Evolutionary conservation across 2,797 vertebrate species (phyloP), one percentile per base, ranked within the genome.

Genomic region (Chrysolophus pictus): DNA sequence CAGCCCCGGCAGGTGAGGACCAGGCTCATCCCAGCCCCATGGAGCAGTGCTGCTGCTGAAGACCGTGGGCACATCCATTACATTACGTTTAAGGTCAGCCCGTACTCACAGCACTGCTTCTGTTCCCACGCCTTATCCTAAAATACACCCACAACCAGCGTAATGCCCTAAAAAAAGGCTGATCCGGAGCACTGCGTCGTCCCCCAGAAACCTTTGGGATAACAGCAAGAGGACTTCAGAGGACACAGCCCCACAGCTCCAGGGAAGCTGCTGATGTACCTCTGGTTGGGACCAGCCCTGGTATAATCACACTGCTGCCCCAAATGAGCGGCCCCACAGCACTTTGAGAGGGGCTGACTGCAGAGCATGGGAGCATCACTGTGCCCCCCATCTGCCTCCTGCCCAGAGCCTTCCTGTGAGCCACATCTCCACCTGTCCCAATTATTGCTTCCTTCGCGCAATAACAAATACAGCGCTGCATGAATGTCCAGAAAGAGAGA

Each of bases 301-400:
- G 3, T 94, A 91, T 94, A 94, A 82, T 91, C 76, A 92, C 24
- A 85, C 60, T 51, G 33, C 70, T 90, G 77, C 84, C 90, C 74
- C 91, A 90, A 91, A 94, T 80, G 94, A 88, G 70, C 2, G 2
- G 81, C 84, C 92, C 83, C 2, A 1, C 77, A 58, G 26, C n/a
- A 31, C 81, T 77, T 39, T 3, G 7, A 72, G 73, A 85, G 60
- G 46, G 59, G 75, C 46, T 2, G 5, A 39, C 12, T 0, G 35
- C 64, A 70, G 81, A 42, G 29, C 69, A 72, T 0, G 56, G 3
- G 0, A 59, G 9, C 80, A 7, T 2, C 8, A 49, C 63, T 63
- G 46, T 42, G 31, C 31, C 28, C 4, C 39, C 31, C 49, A 31
- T 68, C 44, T 42, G 23, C 53, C 41, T 69, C 37, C 31, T 42